These are phyloP conservation scores for Antedon bifida DNA, from an alignment of 35 echinoderm and acorn worm species.

Conservation along the genomic window DNA sequence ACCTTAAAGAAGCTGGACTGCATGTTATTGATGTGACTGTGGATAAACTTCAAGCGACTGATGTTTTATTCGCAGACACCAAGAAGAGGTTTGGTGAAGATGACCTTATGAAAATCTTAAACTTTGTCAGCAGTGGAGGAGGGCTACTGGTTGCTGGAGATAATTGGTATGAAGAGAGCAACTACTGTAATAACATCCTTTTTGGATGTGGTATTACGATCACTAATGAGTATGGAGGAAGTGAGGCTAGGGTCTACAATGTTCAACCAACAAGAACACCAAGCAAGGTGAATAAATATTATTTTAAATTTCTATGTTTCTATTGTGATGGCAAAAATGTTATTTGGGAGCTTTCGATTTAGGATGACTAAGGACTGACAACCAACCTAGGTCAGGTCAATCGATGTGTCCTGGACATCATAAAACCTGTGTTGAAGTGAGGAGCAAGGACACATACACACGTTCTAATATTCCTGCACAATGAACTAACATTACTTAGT, in stretches of 20 bases:
- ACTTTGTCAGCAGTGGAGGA: not conserved
- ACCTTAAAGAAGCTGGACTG: not conserved
- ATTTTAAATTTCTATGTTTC: too few species aligned
- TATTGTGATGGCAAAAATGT: too few species aligned
- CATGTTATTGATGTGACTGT: not conserved
- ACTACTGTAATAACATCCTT: not conserved
- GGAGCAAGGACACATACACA: too few species aligned
- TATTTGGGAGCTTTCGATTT: too few species aligned
- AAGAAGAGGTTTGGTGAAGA: not conserved
- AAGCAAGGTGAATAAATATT: not conserved
- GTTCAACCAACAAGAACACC: not conserved
- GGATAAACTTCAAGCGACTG: not conserved
- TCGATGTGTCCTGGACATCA: too few species aligned
- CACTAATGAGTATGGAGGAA: not conserved
- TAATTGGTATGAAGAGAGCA: not conserved
- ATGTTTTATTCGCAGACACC: not conserved
- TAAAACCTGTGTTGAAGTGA: too few species aligned
- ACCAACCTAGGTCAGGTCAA: too few species aligned
- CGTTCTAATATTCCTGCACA: too few species aligned
- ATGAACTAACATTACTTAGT: too few species aligned
- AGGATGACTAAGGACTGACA: too few species aligned
- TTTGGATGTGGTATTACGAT: not conserved
- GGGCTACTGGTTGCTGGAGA: not conserved
- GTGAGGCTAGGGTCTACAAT: not conserved
- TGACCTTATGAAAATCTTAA: not conserved